Conservation (phyloP, 2,888 invertebrate genomes). For the Escarpia spicata region DNA sequence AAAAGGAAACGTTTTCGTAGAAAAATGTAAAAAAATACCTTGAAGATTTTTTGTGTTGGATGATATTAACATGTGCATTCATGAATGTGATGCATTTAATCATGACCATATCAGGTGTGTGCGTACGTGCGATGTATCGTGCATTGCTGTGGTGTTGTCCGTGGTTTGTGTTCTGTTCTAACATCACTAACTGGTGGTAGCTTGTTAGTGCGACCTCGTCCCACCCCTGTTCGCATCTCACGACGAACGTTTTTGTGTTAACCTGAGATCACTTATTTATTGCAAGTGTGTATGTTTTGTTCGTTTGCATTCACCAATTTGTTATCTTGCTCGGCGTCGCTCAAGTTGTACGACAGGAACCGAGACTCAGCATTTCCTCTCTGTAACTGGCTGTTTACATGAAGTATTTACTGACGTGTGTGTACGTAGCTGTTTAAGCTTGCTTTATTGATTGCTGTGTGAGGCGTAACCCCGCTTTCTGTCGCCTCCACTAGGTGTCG, state of each 20-base stretch:
- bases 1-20: constrained; percentile 1
- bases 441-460: constrained; percentile 2
- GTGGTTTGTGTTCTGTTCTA: neutral
- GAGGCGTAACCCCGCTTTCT: neutral
- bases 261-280: constrained; percentile 1
- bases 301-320: neutral
- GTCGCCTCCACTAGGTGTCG: neutral
- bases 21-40: constrained; percentile 1
- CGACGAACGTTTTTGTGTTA: neutral
- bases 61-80: neutral
- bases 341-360: neutral
- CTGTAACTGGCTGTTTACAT: neutral
- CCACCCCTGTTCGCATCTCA: neutral
- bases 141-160: neutral
- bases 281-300: constrained; percentile 3
- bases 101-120: constrained; percentile 6
- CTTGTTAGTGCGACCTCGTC: neutral
- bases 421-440: constrained; percentile 7
- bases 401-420: neutral
- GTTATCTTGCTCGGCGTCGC: neutral
- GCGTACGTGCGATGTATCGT: neutral
- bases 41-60: neutral
- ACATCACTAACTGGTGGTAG: constrained; percentile 7
- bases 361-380: neutral
- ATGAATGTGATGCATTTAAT: neutral